These are phyloP conservation scores for Cheilosia vulpina DNA, from an alignment of 2,888 invertebrate species.

Conservation along the genomic window DNA sequence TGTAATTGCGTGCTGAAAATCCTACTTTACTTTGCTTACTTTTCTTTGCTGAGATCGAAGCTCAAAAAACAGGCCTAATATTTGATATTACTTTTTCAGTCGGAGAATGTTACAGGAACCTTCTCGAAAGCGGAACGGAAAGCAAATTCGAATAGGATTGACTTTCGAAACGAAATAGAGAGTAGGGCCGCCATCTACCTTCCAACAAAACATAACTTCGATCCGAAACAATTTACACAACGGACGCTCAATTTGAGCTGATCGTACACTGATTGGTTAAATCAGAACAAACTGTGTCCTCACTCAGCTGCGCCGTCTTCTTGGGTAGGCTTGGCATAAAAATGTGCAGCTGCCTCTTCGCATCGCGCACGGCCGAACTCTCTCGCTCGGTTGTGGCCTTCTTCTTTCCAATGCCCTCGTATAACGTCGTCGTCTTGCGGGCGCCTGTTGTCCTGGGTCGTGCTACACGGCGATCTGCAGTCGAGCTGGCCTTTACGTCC, in stretches of 20 bases:
- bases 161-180: no score
- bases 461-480: neutral
- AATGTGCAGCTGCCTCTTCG: slow-evolving; percentile 89
- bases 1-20: no score
- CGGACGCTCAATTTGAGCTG: neutral
- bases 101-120: no score
- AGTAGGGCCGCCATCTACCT: neutral
- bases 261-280: slow-evolving; percentile 76
- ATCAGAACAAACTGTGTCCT: slow-evolving; percentile 78
- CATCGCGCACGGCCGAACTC: slow-evolving; percentile 77
- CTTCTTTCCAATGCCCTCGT: slow-evolving; percentile 21
- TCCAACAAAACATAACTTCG: neutral
- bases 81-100: no score
- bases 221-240: neutral
- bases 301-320: slow-evolving; percentile 80
- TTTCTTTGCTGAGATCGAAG: no score
- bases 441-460: slow-evolving; percentile 45
- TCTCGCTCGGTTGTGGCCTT: slow-evolving; percentile 21
- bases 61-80: no score
- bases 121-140: no score
- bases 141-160: no score
- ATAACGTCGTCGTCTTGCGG: slow-evolving; percentile 1
- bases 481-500: neutral
- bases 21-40: no score
- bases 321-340: slow-evolving; percentile 89